Evolutionary conservation across 2,888 invertebrate genomes (phyloP), one percentile per base, ranked within the genome.

Genomic region (Caradrina clavipalpis): DNA sequence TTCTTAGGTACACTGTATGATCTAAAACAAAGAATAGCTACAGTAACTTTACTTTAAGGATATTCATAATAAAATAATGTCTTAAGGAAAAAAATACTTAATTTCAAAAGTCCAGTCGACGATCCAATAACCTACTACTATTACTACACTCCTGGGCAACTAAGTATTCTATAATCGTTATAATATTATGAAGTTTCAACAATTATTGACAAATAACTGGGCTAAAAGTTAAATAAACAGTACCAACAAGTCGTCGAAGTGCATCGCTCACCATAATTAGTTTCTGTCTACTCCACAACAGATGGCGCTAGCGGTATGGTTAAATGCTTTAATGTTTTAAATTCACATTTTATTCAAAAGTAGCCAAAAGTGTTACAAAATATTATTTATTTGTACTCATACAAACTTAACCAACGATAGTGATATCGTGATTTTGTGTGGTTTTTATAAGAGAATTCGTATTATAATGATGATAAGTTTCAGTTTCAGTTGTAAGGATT

Each of bases 221-320:
- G 21, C n/a, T 2, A 15, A 15, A 42, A 21, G 1, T 0, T 15
- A 42, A 35, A 6, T 13, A 15, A 10, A 19, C 1, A 39, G 17
- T 39, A n/a, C 5, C 13, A 8, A 17, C 15, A 17, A 17, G 17
- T 17, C 22, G 8, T 42, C 13, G 4, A 54, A 54, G 54, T 31
- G 22, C n/a, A 58, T 54, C 53, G 54, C 55, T 55, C 8, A 58
- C 59, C 0, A 31, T 8, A 42, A 42, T 62, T 54, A 54, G 56
- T 67, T 71, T 82, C 67, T 45, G n/a, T 77, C 94, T 88, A 92
- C 92, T 93, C 92, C 67, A 47, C 84, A 83, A 83, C 17, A 94
- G 94, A 92, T 94, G 94, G 92, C 92, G 91, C 63, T 87, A 87
- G 78, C 31, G 60, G 88, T 84, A 64, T 53, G 49, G 15, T 55